Evolutionary conservation across 1,140 invertebrate species (phyloP).

Genomic region (Macrosteles quadrilineatus): DNA sequence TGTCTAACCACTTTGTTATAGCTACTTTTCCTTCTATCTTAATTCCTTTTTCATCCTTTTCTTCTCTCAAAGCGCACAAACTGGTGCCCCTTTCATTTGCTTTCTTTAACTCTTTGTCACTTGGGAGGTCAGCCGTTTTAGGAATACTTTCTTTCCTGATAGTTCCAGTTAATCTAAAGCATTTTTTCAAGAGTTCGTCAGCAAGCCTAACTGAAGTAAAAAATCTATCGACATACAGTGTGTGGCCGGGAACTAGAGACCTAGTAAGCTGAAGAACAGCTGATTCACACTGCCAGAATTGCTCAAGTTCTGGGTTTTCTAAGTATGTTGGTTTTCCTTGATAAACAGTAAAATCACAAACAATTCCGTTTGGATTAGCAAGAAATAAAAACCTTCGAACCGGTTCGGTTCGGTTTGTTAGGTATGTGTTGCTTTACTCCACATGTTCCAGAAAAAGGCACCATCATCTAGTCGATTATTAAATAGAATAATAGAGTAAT

Average conservation of each 20-base stretch:
- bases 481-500: too few species aligned
- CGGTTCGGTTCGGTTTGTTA: slow-evolving; percentile 6
- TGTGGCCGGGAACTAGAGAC: slow-evolving; percentile 29
- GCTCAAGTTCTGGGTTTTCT: slow-evolving; percentile 4
- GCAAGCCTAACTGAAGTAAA: slow-evolving; percentile 36
- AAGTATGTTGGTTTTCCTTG: background rate
- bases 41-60: background rate
- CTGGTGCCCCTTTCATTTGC: slow-evolving; percentile 15
- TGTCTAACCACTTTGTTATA: slow-evolving; percentile 36
- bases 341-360: slow-evolving; percentile 5
- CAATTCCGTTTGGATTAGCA: slow-evolving; percentile 14
- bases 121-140: background rate
- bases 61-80: slow-evolving; percentile 1
- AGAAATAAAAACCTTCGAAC: background rate
- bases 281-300: slow-evolving; percentile 36
- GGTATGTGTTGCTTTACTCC: slow-evolving; percentile 5
- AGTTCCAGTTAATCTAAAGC: slow-evolving; percentile 31
- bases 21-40: background rate
- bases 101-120: slow-evolving; percentile 19
- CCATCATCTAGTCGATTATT: slow-evolving; percentile 12
- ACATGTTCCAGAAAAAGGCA: slow-evolving; percentile 16
- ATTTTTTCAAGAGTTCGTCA: slow-evolving; percentile 15
- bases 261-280: slow-evolving; percentile 32
- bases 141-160: slow-evolving; percentile 28
- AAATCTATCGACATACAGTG: slow-evolving; percentile 43